These are phyloP conservation scores for Cliona cf. orientalis DNA, from an alignment of 37 sponge, comb jelly and placozoan genomes.

Conservation along the genomic window DNA sequence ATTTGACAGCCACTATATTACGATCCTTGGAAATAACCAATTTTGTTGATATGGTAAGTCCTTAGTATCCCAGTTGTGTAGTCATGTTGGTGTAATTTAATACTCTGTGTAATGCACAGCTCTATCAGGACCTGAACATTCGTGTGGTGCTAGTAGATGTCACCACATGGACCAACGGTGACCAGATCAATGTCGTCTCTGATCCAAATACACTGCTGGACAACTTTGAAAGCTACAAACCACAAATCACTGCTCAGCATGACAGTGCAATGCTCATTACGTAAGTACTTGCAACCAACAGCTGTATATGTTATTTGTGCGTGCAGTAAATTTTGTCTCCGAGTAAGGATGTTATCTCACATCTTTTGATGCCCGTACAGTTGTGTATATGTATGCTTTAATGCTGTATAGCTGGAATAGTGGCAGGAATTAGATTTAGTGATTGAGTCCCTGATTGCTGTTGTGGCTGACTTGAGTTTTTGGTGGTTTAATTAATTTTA, in stretches of 20 bases:
- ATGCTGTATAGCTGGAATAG: no score
- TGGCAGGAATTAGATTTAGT: no score
- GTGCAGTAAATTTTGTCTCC: no score
- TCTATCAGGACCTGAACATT: constrained; percentile 13
- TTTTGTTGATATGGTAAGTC: constrained; percentile 60
- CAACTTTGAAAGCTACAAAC: constrained; percentile 24
- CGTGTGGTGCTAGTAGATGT: constrained; percentile 67
- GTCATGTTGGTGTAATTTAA: no score
- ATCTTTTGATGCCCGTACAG: no score
- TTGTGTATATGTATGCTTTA: no score
- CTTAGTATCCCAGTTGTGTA: background rate
- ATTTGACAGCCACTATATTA: constrained; percentile 18
- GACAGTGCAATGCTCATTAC: constrained; percentile 67
- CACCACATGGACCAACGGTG: constrained; percentile 54
- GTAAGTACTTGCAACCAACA: constrained; percentile 51
- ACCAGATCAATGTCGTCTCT: constrained; percentile 34
- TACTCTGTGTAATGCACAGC: background rate
- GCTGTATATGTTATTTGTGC: no score
- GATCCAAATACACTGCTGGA: constrained; percentile 29
- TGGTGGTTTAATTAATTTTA: no score
- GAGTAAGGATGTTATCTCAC: no score
- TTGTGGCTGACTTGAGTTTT: no score
- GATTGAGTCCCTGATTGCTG: no score
- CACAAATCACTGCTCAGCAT: constrained; percentile 7
- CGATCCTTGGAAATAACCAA: constrained; percentile 49